Base-by-base conservation (phyloP, 1,140 invertebrate species). In the Tetragnatha versicolor region DNA sequence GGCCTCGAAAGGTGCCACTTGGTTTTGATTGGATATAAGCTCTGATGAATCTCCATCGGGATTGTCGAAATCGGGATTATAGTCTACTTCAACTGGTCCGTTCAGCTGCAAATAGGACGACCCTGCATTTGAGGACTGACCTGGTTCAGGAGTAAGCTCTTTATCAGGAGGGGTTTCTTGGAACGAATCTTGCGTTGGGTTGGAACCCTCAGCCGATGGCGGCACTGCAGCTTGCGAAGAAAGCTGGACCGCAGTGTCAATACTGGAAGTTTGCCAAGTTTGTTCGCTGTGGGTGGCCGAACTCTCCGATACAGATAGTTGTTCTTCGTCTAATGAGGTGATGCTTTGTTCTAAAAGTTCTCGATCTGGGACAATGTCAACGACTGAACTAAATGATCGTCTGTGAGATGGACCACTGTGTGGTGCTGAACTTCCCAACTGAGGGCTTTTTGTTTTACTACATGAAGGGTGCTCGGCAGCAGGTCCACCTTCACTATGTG, bases 21-120 rank as follows among this genome's bases (percentile, higher is more conserved):
- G 60, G 29, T 53, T 60, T 31, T 70, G 65, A 69, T 47, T 61
- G 20, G 17, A 33, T n/a, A 17, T 45, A 69, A 47, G 45, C 42
- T 63, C 55, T 72, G 66, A 63, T 53, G 29, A 37, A 39, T 31
- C 68, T 53, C 29, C 78, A 45, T 70, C 51, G 31, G 84, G 81
- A 83, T 83, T 85, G 82, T 87, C 87, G 83, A 85, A 86, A 82
- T 88, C 86, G 65, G 87, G 84, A 79, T 85, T 85, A 80, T 87
- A 88, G 53, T 89, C 89, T 17, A 87, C 86, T 84, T 90, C 89
- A 25, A 89, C 88, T 37, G 89, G 89, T 7, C 88, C 89, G 83
- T 90, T 89, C 69, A 79, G 35, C 49, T 81, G 80, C 22, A 60
- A 25, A 45, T 73, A 81, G 3, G 63, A 42, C 4, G 60, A 20